Conservation (phyloP, 2,888 invertebrate genomes). For the Ornithoptera priamus region DNA sequence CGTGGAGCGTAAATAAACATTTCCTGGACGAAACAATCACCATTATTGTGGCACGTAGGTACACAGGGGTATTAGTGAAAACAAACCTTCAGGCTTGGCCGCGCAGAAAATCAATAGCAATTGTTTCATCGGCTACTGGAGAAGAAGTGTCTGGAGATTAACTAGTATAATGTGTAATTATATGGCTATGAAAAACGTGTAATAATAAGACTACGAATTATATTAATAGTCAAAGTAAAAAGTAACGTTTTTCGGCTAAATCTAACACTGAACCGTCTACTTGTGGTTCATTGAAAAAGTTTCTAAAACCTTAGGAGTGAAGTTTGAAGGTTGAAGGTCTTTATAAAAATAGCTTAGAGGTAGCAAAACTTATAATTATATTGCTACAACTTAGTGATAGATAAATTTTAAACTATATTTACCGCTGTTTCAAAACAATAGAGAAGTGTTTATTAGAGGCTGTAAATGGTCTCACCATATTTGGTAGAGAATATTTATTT, state of each 20-base stretch:
- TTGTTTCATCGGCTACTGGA: constrained; percentile 48
- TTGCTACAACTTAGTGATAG: neutral
- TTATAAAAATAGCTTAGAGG: neutral
- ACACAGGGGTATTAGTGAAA: constrained; percentile 59
- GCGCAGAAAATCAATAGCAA: constrained; percentile 69
- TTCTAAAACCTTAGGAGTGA: no score
- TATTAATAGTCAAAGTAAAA: neutral
- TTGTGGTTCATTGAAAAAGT: no score
- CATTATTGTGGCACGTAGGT: constrained; percentile 54
- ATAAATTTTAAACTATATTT: neutral
- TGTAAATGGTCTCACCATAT: neutral
- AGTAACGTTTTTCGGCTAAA: no score
- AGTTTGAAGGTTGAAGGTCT: neutral
- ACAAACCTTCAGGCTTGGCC: constrained; percentile 73
- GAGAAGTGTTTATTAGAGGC: neutral
- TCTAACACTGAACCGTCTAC: no score
- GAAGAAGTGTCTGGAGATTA: constrained; percentile 19
- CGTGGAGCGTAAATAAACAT: constrained; percentile 64
- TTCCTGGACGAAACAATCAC: constrained; percentile 74
- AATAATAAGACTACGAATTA: neutral
- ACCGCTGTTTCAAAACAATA: neutral
- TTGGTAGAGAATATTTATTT: no score
- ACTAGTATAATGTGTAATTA: constrained; percentile 3
- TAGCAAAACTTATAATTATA: no score
- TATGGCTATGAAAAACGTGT: neutral